A percentile compares a stretch with the other conserved stretches of the same genome.
Evolutionary conservation across 2,113 vertebrate genomes (phyloP).

Genomic region (Rhinoderma darwinii): DNA sequence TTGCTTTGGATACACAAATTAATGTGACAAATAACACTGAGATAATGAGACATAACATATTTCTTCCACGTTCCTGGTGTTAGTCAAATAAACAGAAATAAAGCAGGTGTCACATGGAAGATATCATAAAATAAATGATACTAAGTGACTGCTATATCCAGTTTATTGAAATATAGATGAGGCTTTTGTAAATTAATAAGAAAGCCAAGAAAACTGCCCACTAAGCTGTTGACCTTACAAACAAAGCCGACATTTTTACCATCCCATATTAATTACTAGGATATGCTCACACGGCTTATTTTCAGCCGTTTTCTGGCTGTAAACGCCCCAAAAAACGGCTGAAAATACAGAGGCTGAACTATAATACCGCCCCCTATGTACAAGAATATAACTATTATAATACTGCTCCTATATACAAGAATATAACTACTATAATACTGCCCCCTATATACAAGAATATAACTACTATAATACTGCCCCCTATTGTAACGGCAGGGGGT

Average conservation of each 20-base stretch:
- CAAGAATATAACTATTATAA: slow-evolving; percentile 3
- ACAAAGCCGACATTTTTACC: too few relatives aligned
- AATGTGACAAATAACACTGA: background rate
- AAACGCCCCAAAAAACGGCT: too few relatives aligned
- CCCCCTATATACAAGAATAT: background rate
- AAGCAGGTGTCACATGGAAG: background rate
- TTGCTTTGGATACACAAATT: background rate
- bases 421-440: slow-evolving; percentile 2
- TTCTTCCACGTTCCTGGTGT: background rate
- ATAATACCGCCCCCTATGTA: too few relatives aligned
- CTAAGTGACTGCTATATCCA: background rate
- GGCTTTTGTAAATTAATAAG: too few relatives aligned
- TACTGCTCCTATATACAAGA: background rate
- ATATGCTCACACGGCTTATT: too few relatives aligned
- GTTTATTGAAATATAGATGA: too few relatives aligned
- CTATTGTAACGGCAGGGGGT: too few relatives aligned
- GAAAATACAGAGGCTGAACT: too few relatives aligned
- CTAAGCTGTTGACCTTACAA: too few relatives aligned
- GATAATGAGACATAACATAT: background rate
- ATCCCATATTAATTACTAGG: too few relatives aligned
- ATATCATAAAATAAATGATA: background rate
- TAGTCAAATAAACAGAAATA: background rate
- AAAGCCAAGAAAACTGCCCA: too few relatives aligned
- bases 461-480: slow-evolving; percentile 4
- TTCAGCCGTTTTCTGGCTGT: too few relatives aligned